phyloP scores from a whole-genome alignment of 1,140 invertebrate genomes.

The Ips typographus region DNA sequence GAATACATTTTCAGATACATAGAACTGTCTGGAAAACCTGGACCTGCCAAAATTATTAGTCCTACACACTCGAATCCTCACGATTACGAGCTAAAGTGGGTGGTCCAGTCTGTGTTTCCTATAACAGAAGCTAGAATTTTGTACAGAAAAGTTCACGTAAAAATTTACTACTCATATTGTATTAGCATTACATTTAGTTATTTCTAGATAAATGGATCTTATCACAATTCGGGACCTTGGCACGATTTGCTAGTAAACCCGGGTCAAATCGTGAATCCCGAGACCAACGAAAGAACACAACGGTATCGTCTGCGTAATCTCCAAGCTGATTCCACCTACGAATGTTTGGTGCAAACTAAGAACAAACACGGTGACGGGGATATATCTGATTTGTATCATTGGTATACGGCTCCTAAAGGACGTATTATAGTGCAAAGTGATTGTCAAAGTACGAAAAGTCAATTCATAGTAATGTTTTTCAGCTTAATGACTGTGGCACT shows the following conservation, averaged over 20 bases:
- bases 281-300: slow-evolving; percentile 46
- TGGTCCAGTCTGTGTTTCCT: slow-evolving; percentile 66
- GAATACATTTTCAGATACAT: slow-evolving; percentile 53
- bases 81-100: slow-evolving; percentile 63
- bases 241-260: slow-evolving; percentile 60
- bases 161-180: slow-evolving; percentile 33
- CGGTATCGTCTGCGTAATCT: slow-evolving; percentile 54
- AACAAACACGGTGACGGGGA: slow-evolving; percentile 68
- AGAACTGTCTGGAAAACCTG: slow-evolving; percentile 65
- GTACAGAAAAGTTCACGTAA: slow-evolving; percentile 64
- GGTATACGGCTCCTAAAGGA: slow-evolving; percentile 48
- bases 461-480: not conserved
- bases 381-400: slow-evolving; percentile 53
- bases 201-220: slow-evolving; percentile 69
- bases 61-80: slow-evolving; percentile 60
- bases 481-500: too few species aligned
- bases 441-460: not conserved
- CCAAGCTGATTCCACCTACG: slow-evolving; percentile 62
- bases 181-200: not conserved
- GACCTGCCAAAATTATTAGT: slow-evolving; percentile 65
- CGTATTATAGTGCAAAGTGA: slow-evolving; percentile 32
- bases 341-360: slow-evolving; percentile 65
- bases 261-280: slow-evolving; percentile 46
- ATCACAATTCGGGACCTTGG: slow-evolving; percentile 71
- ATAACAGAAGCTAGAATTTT: slow-evolving; percentile 64